Percentiles rank a stretch among this genome's conserved stretches.
phyloP scores from a whole-genome alignment of 2,113 vertebrate species.

The Accipiter virgatus region DNA sequence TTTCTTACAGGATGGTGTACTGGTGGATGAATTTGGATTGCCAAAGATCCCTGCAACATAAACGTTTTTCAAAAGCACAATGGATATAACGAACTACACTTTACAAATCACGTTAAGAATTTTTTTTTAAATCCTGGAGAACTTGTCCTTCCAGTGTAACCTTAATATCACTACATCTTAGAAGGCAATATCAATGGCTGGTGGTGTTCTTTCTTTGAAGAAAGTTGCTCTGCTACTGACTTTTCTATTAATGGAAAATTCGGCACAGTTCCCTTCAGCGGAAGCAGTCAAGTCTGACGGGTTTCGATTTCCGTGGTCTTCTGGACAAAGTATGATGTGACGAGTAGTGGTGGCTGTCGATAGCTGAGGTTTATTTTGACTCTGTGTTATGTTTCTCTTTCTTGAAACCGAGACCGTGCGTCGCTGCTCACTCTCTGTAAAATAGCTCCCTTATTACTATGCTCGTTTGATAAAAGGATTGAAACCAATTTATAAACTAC shows the following conservation, averaged over 20 bases:
- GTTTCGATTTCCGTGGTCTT: conserved; percentile 19
- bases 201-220: conserved; percentile 51
- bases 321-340: conserved; percentile 18
- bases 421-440: conserved; percentile 43
- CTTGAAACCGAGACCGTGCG: background rate
- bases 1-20: conserved; percentile 87
- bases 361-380: conserved; percentile 43
- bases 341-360: conserved; percentile 51
- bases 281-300: conserved; percentile 35
- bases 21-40: conserved; percentile 97
- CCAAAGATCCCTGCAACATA: conserved; percentile 97
- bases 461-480: conserved; percentile 38
- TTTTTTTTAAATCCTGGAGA: conserved; percentile 45
- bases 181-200: conserved; percentile 11
- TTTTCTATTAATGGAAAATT: conserved; percentile 28
- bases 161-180: conserved; percentile 60
- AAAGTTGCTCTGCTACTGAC: conserved; percentile 53
- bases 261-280: background rate
- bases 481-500: conserved; percentile 41
- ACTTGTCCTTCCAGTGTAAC: conserved; percentile 52
- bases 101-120: conserved; percentile 32
- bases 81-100: conserved; percentile 16
- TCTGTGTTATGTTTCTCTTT: conserved; percentile 43
- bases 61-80: conserved; percentile 34
- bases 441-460: conserved; percentile 20